Base-by-base conservation (phyloP, 1,140 invertebrate genomes). In the Platyura marginata region DNA sequence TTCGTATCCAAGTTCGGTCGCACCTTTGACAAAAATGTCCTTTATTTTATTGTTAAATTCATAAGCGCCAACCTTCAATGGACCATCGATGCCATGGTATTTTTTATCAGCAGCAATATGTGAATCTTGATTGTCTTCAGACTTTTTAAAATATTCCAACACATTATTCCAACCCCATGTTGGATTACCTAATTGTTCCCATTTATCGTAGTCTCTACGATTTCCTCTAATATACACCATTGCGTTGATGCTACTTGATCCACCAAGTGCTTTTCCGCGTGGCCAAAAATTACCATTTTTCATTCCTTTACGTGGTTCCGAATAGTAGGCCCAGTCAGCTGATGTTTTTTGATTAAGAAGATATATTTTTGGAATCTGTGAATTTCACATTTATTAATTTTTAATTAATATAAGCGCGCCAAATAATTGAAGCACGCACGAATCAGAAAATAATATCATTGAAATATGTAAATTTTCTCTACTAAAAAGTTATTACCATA, bases 181-280 rank as follows among this genome's bases (percentile, higher is more conserved):
- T 10, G 62, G 55, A 51, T 69, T 71, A 5, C 69, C 68, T 54
- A 62, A 53, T 32, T 66, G 64, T 34, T 70, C 73, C 84, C 85
- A 89, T 37, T 61, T 56, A 40, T 75, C 67, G 43, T 67, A 75
- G 46, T 75, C 72, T 32, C 50, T 44, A 2, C 67, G 68, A 50
- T 83, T 76, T 3, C 80, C 81, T n/a, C 81, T 56, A 0, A 78
- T 70, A 55, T 83, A 83, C 41, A 80, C 71, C 76, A 83, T 80
- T 13, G 71, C 77, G 52, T 83, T 81, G 40, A 83, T 63, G 3
- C 71, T 70, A 19, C 73, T 77, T 2, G 73, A 75, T 4, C 82
- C 81, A 11, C 81, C 82, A 42, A 76, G 49, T 43, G 76, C 73
- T 50, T 72, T 71, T 8, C 74, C 75, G 29, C 72, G 58, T 3